A percentile compares a stretch with the other conserved stretches of the same genome.
Conservation (phyloP, 2,888 invertebrate genomes). For the Microdon myrmicae region DNA sequence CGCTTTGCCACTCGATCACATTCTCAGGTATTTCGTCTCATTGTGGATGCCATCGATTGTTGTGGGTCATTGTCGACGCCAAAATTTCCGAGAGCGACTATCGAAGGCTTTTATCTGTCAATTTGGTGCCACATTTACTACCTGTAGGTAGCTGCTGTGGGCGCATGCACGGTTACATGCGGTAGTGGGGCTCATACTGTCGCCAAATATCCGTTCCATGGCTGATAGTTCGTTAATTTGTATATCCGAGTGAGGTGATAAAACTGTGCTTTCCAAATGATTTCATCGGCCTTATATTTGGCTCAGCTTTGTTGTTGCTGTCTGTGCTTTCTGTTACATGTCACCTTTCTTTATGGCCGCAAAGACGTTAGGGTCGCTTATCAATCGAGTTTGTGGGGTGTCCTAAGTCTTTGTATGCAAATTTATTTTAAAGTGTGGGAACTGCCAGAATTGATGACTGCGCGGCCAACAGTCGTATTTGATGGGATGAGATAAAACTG, state of each 20-base stretch:
- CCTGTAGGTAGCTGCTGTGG: conserved; percentile 1
- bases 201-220: conserved; percentile 24
- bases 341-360: no score
- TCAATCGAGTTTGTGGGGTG: no score
- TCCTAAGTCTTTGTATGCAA: no score
- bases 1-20: conserved; percentile 14
- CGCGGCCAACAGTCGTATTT: background rate
- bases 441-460: background rate
- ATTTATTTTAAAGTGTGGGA: no score
- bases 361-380: no score
- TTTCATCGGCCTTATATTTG: no score
- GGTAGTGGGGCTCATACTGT: conserved; percentile 8
- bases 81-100: conserved; percentile 2
- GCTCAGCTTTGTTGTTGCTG: no score
- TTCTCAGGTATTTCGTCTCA: conserved; percentile 27
- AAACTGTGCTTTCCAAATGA: no score
- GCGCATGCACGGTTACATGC: conserved; percentile 8
- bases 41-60: conserved; percentile 21
- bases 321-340: no score
- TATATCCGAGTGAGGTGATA: conserved; percentile 10
- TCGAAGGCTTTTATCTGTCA: background rate
- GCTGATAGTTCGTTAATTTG: conserved; percentile 18
- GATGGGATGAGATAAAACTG: background rate
- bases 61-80: conserved; percentile 10
- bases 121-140: background rate